A percentile compares a stretch with the other conserved stretches of the same genome.
Conservation (phyloP, 2,888 invertebrate species). For the Tinea pellionella region DNA sequence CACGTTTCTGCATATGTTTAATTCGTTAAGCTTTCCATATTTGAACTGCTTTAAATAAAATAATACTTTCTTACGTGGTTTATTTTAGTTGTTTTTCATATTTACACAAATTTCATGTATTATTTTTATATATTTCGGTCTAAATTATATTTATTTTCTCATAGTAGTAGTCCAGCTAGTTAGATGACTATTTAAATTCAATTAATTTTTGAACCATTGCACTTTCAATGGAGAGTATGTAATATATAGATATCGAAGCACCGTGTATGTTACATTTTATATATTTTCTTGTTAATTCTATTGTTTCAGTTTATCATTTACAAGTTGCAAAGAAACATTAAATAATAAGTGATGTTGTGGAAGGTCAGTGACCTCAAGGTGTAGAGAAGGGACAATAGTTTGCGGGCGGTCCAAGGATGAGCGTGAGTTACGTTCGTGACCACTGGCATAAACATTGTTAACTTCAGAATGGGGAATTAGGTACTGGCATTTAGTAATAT, state of each 20-base stretch:
- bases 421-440: constrained; percentile 50
- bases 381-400: constrained; percentile 49
- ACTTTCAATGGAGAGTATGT: too few species aligned
- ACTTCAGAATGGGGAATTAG: constrained; percentile 26
- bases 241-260: too few species aligned
- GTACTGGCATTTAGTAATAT: constrained; percentile 21
- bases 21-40: constrained; percentile 38
- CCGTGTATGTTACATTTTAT: too few species aligned
- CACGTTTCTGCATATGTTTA: constrained; percentile 8
- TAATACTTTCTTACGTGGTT: background rate
- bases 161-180: too few species aligned
- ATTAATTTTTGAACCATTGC: too few species aligned
- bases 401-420: constrained; percentile 45
- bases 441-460: constrained; percentile 29
- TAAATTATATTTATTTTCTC: too few species aligned
- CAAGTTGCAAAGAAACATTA: background rate
- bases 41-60: constrained; percentile 10
- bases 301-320: background rate
- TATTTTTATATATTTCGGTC: too few species aligned
- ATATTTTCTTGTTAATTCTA: background rate
- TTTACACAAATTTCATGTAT: too few species aligned
- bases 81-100: background rate
- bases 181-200: too few species aligned
- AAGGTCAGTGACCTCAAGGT: constrained; percentile 35
- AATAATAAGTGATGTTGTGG: background rate